Evolutionary conservation across 53 echinoderm and acorn worm species (phyloP).

Genomic region (Echinarachnius parma): DNA sequence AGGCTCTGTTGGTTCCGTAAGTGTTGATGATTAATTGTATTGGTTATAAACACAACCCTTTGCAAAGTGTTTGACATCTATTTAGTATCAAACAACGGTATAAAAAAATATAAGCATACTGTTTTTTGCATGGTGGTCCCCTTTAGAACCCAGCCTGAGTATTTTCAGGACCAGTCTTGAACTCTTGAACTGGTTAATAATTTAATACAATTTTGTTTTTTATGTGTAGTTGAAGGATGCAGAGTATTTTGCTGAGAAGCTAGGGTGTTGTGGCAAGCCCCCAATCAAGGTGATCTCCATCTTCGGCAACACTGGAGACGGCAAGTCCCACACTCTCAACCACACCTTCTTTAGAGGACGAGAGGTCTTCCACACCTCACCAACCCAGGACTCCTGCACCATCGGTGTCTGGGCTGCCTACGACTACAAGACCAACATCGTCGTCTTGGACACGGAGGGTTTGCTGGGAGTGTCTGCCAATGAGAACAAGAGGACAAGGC

Average conservation of each 20-base stretch:
- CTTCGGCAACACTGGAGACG: conserved; percentile 96
- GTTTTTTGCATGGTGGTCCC: no score
- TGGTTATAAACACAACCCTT: no score
- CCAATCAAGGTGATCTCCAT: conserved; percentile 89
- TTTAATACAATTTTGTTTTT: neutral
- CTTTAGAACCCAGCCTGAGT: no score
- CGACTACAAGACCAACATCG: conserved; percentile 59
- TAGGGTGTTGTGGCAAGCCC: conserved; percentile 54
- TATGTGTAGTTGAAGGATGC: conserved; percentile 58
- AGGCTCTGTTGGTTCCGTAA: no score
- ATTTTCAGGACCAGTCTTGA: no score
- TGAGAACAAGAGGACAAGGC: conserved; percentile 84
- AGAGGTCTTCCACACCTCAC: conserved; percentile 82
- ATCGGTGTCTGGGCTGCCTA: conserved; percentile 95
- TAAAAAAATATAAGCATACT: no score
- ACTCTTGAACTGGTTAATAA: no score
- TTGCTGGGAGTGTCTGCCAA: conserved; percentile 79
- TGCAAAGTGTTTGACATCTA: no score
- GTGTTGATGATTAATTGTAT: no score
- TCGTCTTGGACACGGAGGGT: conserved; percentile 87
- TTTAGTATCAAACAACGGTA: no score
- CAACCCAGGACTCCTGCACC: conserved; percentile 89
- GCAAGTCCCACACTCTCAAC: conserved; percentile 92
- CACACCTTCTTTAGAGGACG: conserved; percentile 86
- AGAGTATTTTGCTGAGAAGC: conserved; percentile 55